Percentiles rank a stretch among this genome's conserved stretches.
These are phyloP conservation scores for Podabrus alpinus DNA, from an alignment of 2,888 invertebrate species.

Conservation along the genomic window DNA sequence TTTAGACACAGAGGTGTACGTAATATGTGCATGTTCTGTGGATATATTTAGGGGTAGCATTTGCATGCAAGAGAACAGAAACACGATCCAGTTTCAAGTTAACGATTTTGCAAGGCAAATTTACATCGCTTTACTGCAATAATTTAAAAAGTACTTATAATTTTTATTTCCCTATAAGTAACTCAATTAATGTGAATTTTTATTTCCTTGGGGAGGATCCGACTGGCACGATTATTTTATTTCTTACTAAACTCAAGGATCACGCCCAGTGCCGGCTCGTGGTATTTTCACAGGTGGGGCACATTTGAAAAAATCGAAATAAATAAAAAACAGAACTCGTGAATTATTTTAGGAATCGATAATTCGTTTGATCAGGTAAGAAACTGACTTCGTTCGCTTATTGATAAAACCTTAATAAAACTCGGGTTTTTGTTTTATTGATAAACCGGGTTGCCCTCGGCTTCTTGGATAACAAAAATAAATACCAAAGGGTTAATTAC, in stretches of 20 bases:
- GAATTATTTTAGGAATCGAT: too few relatives aligned
- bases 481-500: too few relatives aligned
- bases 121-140: not conserved
- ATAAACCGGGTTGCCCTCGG: too few relatives aligned
- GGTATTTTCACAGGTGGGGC: not conserved
- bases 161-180: not conserved
- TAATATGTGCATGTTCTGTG: slow-evolving; percentile 48
- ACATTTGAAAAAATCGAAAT: too few relatives aligned
- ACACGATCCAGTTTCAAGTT: not conserved
- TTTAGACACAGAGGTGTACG: slow-evolving; percentile 53
- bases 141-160: not conserved
- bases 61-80: slow-evolving; percentile 42
- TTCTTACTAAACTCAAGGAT: not conserved
- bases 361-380: too few relatives aligned
- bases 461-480: too few relatives aligned
- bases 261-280: not conserved
- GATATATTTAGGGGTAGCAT: slow-evolving; percentile 44
- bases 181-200: not conserved
- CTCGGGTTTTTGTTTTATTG: too few relatives aligned
- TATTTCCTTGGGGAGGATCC: not conserved
- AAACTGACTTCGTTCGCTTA: too few relatives aligned
- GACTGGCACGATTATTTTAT: too few relatives aligned
- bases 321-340: too few relatives aligned
- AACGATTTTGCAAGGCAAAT: slow-evolving; percentile 15
- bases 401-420: too few relatives aligned